A percentile compares a stretch with the other conserved stretches of the same genome.
phyloP scores from a whole-genome alignment of 1,140 invertebrate species.

The Anadara kagoshimensis region DNA sequence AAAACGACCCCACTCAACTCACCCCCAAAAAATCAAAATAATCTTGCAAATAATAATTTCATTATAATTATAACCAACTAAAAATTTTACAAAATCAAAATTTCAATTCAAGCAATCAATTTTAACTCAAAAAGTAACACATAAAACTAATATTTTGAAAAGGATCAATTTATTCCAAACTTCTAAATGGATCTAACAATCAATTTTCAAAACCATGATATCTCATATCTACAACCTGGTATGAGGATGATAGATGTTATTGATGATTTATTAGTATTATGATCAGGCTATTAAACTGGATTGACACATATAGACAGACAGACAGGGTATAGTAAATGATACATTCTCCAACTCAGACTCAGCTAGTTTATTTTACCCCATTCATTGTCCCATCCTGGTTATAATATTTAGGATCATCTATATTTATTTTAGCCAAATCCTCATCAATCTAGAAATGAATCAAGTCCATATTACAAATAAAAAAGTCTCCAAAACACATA shows the following conservation, averaged over 20 bases:
- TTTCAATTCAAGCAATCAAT: too few relatives aligned
- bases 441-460: conserved; percentile 70
- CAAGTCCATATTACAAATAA: background rate
- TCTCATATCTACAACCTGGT: background rate
- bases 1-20: too few relatives aligned
- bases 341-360: too few relatives aligned
- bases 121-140: too few relatives aligned
- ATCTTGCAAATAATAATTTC: too few relatives aligned
- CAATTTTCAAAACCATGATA: background rate
- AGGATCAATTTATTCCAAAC: background rate
- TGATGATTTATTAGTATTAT: background rate
- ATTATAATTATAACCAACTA: too few relatives aligned
- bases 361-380: conserved; percentile 59
- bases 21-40: too few relatives aligned
- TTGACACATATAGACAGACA: too few relatives aligned
- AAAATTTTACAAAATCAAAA: too few relatives aligned
- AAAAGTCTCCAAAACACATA: background rate
- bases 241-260: background rate
- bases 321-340: too few relatives aligned
- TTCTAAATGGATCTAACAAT: background rate
- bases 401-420: conserved; percentile 71
- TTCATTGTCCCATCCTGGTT: conserved; percentile 64
- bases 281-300: too few relatives aligned
- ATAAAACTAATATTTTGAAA: too few relatives aligned
- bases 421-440: conserved; percentile 73